phyloP scores from a whole-genome alignment of 2,888 invertebrate species.

The Pollenia griseotomentosa region DNA sequence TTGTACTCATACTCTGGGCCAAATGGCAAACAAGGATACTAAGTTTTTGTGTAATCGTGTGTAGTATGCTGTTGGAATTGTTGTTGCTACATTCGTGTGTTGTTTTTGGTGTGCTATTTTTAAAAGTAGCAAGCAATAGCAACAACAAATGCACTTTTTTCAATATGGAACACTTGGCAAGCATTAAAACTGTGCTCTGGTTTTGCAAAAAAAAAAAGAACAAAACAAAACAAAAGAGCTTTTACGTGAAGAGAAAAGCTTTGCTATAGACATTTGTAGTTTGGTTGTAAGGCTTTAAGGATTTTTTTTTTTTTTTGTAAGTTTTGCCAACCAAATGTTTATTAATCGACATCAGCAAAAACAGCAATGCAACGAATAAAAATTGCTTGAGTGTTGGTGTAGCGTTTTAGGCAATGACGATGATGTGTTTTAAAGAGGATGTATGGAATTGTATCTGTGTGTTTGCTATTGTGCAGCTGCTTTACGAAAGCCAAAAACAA shows the following conservation, averaged over 20 bases:
- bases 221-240: slow-evolving; percentile 50
- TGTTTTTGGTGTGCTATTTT: slow-evolving; percentile 58
- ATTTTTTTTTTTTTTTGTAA: background rate
- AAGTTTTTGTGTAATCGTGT: slow-evolving; percentile 40
- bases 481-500: background rate
- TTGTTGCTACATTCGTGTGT: slow-evolving; percentile 11
- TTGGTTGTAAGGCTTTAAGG: slow-evolving; percentile 33
- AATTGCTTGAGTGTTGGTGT: slow-evolving; percentile 17
- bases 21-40: slow-evolving; percentile 64
- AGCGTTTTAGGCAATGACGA: background rate
- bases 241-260: slow-evolving; percentile 64
- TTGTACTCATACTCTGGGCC: background rate
- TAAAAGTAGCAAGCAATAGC: slow-evolving; percentile 19
- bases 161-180: slow-evolving; percentile 14
- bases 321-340: background rate
- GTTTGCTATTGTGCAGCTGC: slow-evolving; percentile 19
- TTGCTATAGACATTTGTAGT: slow-evolving; percentile 26
- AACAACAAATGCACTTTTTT: slow-evolving; percentile 53
- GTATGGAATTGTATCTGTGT: background rate
- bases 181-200: background rate
- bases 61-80: slow-evolving; percentile 8
- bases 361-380: slow-evolving; percentile 59
- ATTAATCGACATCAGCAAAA: slow-evolving; percentile 30
- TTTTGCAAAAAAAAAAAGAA: background rate
- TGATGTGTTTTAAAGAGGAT: background rate